Evolutionary conservation across 1,140 invertebrate genomes (phyloP).

Genomic region (Pteromalus puparum): DNA sequence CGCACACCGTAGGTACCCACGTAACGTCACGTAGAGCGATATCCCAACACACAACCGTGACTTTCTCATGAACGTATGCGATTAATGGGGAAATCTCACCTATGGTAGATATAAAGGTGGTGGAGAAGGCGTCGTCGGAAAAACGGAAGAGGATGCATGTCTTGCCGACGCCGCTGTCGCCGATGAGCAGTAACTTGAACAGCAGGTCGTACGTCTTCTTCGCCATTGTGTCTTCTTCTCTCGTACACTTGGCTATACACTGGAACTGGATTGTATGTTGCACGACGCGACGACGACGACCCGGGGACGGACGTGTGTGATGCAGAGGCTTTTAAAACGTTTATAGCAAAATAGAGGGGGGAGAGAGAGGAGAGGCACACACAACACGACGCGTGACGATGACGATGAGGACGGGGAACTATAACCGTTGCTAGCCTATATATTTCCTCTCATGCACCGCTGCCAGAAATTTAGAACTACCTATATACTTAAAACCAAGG

Average conservation of each 20-base stretch:
- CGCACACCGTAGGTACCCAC: not conserved
- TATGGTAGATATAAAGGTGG: constrained; percentile 98
- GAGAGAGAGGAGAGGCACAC: not conserved
- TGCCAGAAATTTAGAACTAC: constrained; percentile 5
- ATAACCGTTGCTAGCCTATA: constrained; percentile 11
- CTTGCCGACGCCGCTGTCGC: constrained; percentile 98
- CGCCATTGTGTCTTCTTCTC: constrained; percentile 80
- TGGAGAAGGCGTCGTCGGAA: constrained; percentile 98
- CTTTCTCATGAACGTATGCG: not conserved
- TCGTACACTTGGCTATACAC: not conserved
- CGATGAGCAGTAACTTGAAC: constrained; percentile 98
- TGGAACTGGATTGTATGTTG: not conserved
- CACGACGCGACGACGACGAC: not conserved
- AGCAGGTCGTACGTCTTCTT: constrained; percentile 98
- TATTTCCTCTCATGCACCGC: not conserved
- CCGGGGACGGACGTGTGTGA: not conserved
- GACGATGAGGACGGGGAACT: not conserved
- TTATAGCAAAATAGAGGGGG: not conserved
- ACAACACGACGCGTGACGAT: not conserved
- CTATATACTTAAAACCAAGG: too few relatives aligned
- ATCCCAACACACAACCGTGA: not conserved
- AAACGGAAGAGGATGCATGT: constrained; percentile 99
- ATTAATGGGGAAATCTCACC: constrained; percentile 79
- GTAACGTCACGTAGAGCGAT: not conserved
- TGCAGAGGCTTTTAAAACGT: not conserved